Base-by-base conservation (phyloP, 2,113 vertebrate species). In the Lamprotornis superbus region DNA sequence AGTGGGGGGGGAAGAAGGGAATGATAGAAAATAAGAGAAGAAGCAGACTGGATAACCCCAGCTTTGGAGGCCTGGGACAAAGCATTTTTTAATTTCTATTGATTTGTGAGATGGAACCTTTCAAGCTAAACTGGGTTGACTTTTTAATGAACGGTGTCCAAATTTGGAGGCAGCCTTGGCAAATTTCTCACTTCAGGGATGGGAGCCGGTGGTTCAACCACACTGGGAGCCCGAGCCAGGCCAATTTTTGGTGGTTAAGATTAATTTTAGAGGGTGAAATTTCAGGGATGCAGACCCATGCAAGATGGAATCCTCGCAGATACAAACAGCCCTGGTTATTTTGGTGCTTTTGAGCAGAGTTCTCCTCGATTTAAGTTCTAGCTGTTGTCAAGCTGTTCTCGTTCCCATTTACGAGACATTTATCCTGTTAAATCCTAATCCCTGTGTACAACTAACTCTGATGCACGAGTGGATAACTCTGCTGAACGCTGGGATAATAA, bases 201-300 rank as follows among this genome's bases (percentile, higher is more conserved):
- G 84, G 95, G 94, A 95, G 74, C 16, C n/a, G 70, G 87, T 93
- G 91, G 93, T 94, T 96, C 89, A 90, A 87, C 90, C 93, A 88
- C 91, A 63, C 68, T 78, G 42, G 89, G 88, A 90, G 74, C 46
- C 57, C 5, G 20, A 85, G 61, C 64, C 83, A 94, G 85, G 79
- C 90, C 60, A 64, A 87, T 78, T 92, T 83, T 76, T 69, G 65
- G 91, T 92, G 91, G 92, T 92, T 87, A 83, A 63, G 49, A 22
- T 81, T 93, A 87, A 94, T 94, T 93, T 91, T 71, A 91, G 88
- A 81, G 83, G 49, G 80, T 31, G 59, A 90, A 94, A 80, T 94
- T 80, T 89, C 70, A 82, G 69, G 83, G 92, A 95, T 88, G 87
- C 68, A 88, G 80, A 88, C 55, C n/a, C 69, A 60, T 44, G 83